phyloP scores from a whole-genome alignment of 2,797 vertebrate species.

The Hephaestus fuliginosus region DNA sequence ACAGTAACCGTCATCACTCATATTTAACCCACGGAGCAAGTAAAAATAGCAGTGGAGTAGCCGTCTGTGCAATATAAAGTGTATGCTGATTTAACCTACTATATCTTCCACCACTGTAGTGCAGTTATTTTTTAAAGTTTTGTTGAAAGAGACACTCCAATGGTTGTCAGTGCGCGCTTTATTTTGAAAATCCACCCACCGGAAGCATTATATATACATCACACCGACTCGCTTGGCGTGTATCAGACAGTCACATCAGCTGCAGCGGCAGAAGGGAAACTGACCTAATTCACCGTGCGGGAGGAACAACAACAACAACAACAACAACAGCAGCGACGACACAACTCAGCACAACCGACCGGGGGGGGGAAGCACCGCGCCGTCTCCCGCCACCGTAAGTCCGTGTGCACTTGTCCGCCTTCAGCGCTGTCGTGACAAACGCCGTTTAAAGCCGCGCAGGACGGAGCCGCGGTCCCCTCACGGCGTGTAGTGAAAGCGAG shows the following conservation, averaged over 20 bases:
- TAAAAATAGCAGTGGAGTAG: rapidly evolving
- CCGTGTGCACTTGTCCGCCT: not conserved
- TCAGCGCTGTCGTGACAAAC: conserved; percentile 7
- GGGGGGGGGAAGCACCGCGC: not conserved
- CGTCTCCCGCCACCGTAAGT: conserved; percentile 40
- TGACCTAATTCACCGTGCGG: conserved; percentile 70
- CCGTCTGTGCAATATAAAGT: rapidly evolving
- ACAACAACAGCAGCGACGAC: conserved; percentile 24
- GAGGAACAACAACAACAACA: conserved; percentile 31
- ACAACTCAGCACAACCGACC: not conserved
- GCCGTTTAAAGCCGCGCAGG: not conserved
- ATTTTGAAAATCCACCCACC: conserved; percentile 52
- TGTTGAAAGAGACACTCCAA: not conserved
- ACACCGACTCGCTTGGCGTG: not conserved
- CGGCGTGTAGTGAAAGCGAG: conserved; percentile 26
- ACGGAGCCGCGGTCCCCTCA: not conserved
- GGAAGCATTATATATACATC: conserved; percentile 30
- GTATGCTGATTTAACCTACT: rapidly evolving
- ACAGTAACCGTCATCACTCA: not conserved
- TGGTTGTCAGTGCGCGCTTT: not conserved
- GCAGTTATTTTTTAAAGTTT: rapidly evolving
- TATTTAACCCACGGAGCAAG: not conserved
- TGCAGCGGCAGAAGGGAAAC: conserved; percentile 36
- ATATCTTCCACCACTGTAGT: rapidly evolving
- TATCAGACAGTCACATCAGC: conserved; percentile 56